Percentiles rank a stretch among this genome's conserved stretches.
Evolutionary conservation across 2,113 vertebrate species (phyloP).

Genomic region (Aix galericulata): DNA sequence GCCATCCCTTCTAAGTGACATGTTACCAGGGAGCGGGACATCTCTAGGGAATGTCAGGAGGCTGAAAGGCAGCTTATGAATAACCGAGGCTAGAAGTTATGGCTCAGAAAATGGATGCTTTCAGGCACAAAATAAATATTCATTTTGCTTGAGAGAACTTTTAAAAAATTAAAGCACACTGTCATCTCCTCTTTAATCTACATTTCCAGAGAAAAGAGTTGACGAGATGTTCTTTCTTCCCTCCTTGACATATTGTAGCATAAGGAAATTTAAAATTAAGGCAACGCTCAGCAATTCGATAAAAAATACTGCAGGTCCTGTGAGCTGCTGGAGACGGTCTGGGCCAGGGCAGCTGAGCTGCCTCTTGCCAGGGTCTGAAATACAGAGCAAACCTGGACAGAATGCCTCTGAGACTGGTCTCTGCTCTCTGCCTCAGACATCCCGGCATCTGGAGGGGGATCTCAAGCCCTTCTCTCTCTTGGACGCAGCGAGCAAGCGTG

Average conservation of each 20-base stretch:
- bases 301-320: neutral
- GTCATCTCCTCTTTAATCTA: conserved; percentile 11
- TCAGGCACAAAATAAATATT: conserved; percentile 13
- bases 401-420: neutral
- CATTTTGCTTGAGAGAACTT: conserved; percentile 6
- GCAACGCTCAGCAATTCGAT: neutral
- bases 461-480: neutral
- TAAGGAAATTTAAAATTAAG: neutral
- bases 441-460: neutral
- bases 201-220: neutral
- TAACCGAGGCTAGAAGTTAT: neutral
- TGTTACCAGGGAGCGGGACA: neutral
- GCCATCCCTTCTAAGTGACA: neutral
- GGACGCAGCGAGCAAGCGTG: neutral
- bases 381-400: neutral
- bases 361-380: neutral
- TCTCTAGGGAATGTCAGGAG: conserved; percentile 3
- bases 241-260: neutral
- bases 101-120: conserved; percentile 5
- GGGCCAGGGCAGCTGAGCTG: neutral
- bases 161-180: neutral
- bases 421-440: neutral
- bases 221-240: neutral
- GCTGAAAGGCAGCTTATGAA: neutral
- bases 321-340: neutral